Evolutionary conservation across 2,888 invertebrate genomes (phyloP).

Genomic region (Gari tellinella): DNA sequence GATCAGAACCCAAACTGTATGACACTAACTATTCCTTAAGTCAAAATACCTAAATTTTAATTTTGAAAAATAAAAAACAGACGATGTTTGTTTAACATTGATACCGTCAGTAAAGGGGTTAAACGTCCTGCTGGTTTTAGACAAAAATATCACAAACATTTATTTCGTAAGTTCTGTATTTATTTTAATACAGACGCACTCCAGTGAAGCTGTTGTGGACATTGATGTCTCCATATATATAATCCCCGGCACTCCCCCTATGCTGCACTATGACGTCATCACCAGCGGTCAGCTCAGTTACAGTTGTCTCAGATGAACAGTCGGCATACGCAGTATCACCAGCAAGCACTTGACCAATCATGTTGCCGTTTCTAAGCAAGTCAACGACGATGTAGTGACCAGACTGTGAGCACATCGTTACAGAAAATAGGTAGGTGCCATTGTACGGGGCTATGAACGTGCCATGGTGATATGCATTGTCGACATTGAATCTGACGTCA

Average conservation of each 20-base stretch:
- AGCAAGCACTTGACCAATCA: conserved; percentile 19
- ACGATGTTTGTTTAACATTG: too few relatives aligned
- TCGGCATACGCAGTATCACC: conserved; percentile 10
- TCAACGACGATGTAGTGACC: conserved; percentile 25
- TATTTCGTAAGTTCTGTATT: too few relatives aligned
- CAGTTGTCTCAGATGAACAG: conserved; percentile 26
- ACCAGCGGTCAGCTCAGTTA: conserved; percentile 11
- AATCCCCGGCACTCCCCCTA: conserved; percentile 6
- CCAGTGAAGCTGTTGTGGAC: conserved; percentile 20
- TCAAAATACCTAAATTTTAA: too few relatives aligned
- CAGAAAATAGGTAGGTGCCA: conserved; percentile 32
- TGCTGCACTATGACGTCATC: conserved; percentile 27
- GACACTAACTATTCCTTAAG: too few relatives aligned
- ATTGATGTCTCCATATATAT: not conserved
- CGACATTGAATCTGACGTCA: conserved; percentile 24
- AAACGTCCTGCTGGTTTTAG: too few relatives aligned
- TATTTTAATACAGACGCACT: conserved; percentile 3
- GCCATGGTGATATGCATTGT: conserved; percentile 12
- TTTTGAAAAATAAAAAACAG: too few relatives aligned
- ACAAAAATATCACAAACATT: too few relatives aligned
- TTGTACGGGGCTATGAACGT: conserved; percentile 23
- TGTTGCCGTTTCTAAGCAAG: conserved; percentile 11
- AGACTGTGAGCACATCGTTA: conserved; percentile 16
- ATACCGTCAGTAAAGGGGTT: too few relatives aligned
- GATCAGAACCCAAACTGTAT: too few relatives aligned